These are phyloP conservation scores for Rhinophrynus dorsalis DNA, from an alignment of 2,797 vertebrate species.

Conservation along the genomic window DNA sequence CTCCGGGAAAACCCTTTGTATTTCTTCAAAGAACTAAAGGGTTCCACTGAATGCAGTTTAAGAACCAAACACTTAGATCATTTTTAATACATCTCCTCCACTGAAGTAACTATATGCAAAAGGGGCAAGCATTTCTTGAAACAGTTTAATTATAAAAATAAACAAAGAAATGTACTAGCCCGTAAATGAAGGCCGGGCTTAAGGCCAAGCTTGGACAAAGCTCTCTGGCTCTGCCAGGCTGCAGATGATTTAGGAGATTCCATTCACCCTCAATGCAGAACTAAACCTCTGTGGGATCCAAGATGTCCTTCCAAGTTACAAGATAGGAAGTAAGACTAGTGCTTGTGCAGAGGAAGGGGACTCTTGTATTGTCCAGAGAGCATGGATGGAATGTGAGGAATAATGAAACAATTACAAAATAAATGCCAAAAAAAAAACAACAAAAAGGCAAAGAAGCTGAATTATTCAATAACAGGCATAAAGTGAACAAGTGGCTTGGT, in stretches of 20 bases:
- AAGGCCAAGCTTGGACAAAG: conserved; percentile 10
- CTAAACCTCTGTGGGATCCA: conserved; percentile 14
- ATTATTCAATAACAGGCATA: background rate
- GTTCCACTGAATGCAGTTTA: too few species aligned
- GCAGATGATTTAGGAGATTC: conserved; percentile 32
- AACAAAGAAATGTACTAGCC: conserved; percentile 8
- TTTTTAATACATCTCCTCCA: too few species aligned
- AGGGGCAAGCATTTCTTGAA: conserved; percentile 23
- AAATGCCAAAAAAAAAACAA: conserved; percentile 1
- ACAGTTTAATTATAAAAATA: conserved; percentile 36
- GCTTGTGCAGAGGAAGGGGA: background rate
- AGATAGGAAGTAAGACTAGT: conserved; percentile 27
- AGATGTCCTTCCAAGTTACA: conserved; percentile 17
- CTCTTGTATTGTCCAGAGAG: background rate
- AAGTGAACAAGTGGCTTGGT: background rate
- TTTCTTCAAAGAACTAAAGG: too few species aligned
- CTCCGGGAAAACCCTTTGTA: too few species aligned
- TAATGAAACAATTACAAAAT: background rate
- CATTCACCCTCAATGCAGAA: conserved; percentile 15
- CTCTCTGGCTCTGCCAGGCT: conserved; percentile 17
- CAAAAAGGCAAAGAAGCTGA: background rate
- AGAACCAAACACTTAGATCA: too few species aligned
- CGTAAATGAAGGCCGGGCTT: conserved; percentile 8
- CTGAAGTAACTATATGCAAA: background rate
- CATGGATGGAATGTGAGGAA: conserved; percentile 12